Evolutionary conservation across 2,888 invertebrate genomes (phyloP).

Genomic region (Arctia plantaginis): DNA sequence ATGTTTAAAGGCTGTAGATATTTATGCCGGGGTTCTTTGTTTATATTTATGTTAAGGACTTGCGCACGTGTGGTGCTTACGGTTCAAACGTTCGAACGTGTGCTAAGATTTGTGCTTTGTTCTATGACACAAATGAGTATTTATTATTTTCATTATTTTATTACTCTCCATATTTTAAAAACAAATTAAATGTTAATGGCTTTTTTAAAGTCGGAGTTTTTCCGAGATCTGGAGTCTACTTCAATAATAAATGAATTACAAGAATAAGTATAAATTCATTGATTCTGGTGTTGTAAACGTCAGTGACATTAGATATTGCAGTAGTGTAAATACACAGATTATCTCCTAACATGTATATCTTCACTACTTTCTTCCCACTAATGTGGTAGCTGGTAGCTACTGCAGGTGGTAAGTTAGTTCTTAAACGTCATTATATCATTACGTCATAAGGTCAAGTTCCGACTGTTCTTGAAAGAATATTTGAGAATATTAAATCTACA

Average conservation of each 20-base stretch:
- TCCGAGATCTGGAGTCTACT: too few relatives aligned
- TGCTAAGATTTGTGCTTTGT: background rate
- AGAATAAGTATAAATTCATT: background rate
- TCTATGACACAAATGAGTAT: background rate
- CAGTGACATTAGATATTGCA: background rate
- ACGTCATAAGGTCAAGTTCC: background rate
- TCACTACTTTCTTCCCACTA: background rate
- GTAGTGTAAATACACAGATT: too few relatives aligned
- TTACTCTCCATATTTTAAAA: background rate
- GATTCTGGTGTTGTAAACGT: background rate
- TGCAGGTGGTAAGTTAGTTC: background rate
- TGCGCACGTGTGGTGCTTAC: background rate
- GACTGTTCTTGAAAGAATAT: background rate
- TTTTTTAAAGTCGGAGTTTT: too few relatives aligned
- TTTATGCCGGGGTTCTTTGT: constrained; percentile 14
- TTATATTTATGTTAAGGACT: background rate
- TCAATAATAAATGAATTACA: too few relatives aligned
- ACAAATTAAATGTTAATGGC: background rate
- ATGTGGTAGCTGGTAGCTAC: background rate
- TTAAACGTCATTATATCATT: background rate
- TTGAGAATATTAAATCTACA: too few relatives aligned
- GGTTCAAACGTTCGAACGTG: background rate
- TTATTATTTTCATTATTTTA: background rate
- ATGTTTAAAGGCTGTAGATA: constrained; percentile 10
- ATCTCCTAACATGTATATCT: too few relatives aligned